These are phyloP conservation scores for Phalacrocorax brasilianus DNA, from an alignment of 2,113 vertebrate species.

Conservation along the genomic window DNA sequence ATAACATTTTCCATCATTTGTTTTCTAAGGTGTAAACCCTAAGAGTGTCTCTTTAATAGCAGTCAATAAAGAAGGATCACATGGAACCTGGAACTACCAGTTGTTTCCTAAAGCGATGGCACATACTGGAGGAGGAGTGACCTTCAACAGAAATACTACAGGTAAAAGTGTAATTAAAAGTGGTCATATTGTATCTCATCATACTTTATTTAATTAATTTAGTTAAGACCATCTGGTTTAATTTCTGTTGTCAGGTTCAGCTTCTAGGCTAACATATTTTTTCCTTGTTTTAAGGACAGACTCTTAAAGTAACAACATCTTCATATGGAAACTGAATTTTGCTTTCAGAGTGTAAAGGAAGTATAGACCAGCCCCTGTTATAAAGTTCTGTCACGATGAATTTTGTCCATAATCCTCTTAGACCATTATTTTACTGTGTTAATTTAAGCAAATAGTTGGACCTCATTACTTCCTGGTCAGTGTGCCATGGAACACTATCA, in stretches of 20 bases:
- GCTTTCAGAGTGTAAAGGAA: background rate
- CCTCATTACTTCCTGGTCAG: background rate
- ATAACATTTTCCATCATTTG: background rate
- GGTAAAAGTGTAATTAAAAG: conserved; percentile 63
- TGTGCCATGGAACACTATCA: background rate
- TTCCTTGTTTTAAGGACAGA: background rate
- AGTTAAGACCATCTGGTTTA: background rate
- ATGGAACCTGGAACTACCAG: conserved; percentile 81
- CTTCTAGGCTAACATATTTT: background rate
- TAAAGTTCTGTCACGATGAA: background rate
- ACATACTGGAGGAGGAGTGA: conserved; percentile 74
- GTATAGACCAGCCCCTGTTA: background rate
- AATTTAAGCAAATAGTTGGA: background rate
- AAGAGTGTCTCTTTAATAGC: conserved; percentile 79
- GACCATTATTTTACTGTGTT: background rate
- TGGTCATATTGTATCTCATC: background rate
- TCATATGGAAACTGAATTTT: background rate
- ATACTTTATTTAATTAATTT: background rate
- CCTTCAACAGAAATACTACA: conserved; percentile 77
- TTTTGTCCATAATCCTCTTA: background rate
- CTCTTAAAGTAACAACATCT: background rate
- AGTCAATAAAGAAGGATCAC: conserved; percentile 75
- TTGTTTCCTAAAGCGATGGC: conserved; percentile 75
- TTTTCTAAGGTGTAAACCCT: conserved; percentile 85
- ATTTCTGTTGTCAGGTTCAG: background rate